A percentile compares a stretch with the other conserved stretches of the same genome.
Evolutionary conservation across 2,888 invertebrate species (phyloP).

Genomic region (Caenorhabditis drosophilae): DNA sequence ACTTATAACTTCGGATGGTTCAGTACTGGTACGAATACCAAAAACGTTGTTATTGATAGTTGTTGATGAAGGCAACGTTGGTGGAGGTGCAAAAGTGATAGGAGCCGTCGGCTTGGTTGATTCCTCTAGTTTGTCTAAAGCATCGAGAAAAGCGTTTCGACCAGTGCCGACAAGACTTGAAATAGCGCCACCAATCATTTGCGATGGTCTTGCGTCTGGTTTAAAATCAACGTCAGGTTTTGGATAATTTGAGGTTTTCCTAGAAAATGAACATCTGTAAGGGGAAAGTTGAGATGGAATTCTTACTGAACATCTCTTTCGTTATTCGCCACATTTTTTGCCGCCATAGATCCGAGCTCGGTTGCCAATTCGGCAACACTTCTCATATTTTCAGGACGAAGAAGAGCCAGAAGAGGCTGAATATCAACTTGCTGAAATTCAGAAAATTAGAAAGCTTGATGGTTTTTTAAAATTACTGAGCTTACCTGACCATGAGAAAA

Average conservation of each 20-base stretch:
- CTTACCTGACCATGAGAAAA: too few species aligned
- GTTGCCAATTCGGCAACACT: slow-evolving; percentile 47
- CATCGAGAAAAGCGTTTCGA: slow-evolving; percentile 34
- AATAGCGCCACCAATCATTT: slow-evolving; percentile 40
- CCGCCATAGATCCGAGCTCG: slow-evolving; percentile 41
- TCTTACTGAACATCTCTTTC: slow-evolving; percentile 43
- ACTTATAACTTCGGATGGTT: not conserved
- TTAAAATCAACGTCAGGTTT: slow-evolving; percentile 22
- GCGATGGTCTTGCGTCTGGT: slow-evolving; percentile 25
- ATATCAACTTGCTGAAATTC: slow-evolving; percentile 21
- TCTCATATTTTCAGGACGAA: slow-evolving; percentile 45
- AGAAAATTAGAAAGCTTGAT: not conserved
- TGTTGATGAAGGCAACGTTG: slow-evolving; percentile 4
- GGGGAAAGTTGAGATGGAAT: not conserved
- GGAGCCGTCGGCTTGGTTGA: not conserved
- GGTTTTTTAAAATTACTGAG: too few species aligned
- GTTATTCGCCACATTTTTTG: slow-evolving; percentile 36
- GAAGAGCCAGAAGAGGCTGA: slow-evolving; percentile 37
- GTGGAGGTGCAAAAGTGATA: slow-evolving; percentile 13
- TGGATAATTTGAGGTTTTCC: not conserved
- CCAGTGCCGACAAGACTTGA: slow-evolving; percentile 31
- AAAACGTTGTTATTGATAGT: too few species aligned
- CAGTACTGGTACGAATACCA: slow-evolving; percentile 1
- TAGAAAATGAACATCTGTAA: too few species aligned
- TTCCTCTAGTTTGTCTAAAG: slow-evolving; percentile 25